Base-by-base conservation (phyloP, 2,113 vertebrate species). In the Hippocampus comes region DNA sequence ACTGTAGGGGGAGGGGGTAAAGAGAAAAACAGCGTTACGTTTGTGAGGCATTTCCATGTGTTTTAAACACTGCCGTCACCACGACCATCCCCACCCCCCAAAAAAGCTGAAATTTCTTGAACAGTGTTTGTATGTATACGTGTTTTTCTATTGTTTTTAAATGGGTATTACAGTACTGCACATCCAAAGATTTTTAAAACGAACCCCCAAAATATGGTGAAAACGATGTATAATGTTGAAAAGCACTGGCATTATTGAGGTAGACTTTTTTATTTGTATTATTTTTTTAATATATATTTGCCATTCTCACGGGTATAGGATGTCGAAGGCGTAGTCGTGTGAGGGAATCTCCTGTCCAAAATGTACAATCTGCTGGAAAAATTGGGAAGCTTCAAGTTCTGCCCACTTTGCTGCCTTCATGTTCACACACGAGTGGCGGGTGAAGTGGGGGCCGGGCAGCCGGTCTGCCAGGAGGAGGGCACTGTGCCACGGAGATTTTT, bases 161-260 rank as follows among this genome's bases (percentile, higher is more conserved):
- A 91, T 84, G 91, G 92, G 93, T 94, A 87, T 95, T 89, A 94
- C 43, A 38, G 59, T 66, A 66, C 92, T 93, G 82, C 93, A 89
- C 92, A 93, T 94, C 93, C 94, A 94, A 95, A 96, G 93, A 94
- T 91, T 94, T 94, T 87, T 90, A 89, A 91, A 89, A 91, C 83
- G 90, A 92, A 91, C 82, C 86, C 91, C 91, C 55, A 68, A 51
- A 92, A 91, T 88, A 72, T 78, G 70, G 71, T 78, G 75, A 82
- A 86, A 86, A 93, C 92, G 74, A 92, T 71, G 86, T 94, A 91
- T 89, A 84, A 92, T 87, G 93, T 92, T 94, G 89, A 91, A 90
- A 94, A 95, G 93, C 94, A 95, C 93, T 91, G 93, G 93, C 90
- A 93, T 95, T 93, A 93, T 93, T 95, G 93, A 94, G 92, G 92